Evolutionary conservation across 2,797 vertebrate species (phyloP), one percentile per base, ranked within the genome.

Genomic region (Ispidina picta): DNA sequence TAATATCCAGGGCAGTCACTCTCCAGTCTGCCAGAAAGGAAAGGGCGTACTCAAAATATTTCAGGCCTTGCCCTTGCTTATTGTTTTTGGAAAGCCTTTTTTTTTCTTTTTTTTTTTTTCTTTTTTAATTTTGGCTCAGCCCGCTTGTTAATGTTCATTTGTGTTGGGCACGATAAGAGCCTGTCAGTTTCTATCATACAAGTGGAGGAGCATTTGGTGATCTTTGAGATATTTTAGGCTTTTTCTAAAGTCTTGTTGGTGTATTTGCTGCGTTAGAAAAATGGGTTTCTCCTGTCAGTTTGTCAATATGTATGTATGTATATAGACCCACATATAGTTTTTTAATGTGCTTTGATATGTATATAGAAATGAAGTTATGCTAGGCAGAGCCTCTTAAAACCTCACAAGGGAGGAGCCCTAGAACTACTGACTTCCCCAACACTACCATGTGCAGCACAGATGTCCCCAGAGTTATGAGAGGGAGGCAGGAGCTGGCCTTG

Each of bases 41-140:
- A 95, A 95, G 94, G 95, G 92, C 74, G 91, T 91, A 58, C 74
- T 84, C 93, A 54, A 72, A 94, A 65, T 87, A 89, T 39, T 86
- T 78, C 83, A 95, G 83, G 66, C 90, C 86, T 90, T 94, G 92
- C 60, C 82, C 73, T 92, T 70, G 68, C 56, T 89, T 89, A 86
- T 92, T 92, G 74, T 93, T 93, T 95, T 86, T 94, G 90, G 92
- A 86, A 64, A 86, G 70, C 5, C 6, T 3, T 66, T 52, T 39
- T 37, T 46, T 22, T 48, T 29, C n/a, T n/a, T n/a, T n/a, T n/a
- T 37, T 26, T 13, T 12, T 13, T 33, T 14, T 64, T 59, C 8
- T 16, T 29, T 31, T 19, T 15, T 62, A 39, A 39, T 39, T 26
- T n/a, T 33, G 3, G 9, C 59, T 62, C 31, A 87, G 23, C 37